A percentile compares a stretch with the other conserved stretches of the same genome.
Evolutionary conservation across 2,113 vertebrate genomes (phyloP).

Genomic region (Capreolus pygargus): DNA sequence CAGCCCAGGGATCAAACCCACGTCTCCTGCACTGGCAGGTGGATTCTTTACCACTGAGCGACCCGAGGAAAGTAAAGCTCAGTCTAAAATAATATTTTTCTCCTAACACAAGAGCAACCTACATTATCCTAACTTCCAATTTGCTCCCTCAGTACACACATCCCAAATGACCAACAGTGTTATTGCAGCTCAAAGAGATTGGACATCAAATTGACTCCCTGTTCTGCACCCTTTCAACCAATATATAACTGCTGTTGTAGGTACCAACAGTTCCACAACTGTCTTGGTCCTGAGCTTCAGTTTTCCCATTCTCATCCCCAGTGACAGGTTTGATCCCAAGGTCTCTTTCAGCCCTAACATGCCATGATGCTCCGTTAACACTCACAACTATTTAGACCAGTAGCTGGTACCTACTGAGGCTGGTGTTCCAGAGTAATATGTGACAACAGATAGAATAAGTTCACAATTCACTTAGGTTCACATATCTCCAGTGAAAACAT

Average conservation of each 20-base stretch:
- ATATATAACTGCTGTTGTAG: too few relatives aligned
- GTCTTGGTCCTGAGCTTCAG: constrained; percentile 21
- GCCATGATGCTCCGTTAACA: background rate
- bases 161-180: background rate
- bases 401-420: background rate
- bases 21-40: background rate
- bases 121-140: background rate
- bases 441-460: background rate
- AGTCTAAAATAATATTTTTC: background rate
- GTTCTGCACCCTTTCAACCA: background rate
- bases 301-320: background rate
- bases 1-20: background rate
- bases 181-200: background rate
- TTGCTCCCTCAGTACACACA: background rate
- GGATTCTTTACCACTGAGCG: background rate
- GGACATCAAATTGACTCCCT: background rate
- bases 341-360: background rate
- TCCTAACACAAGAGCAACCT: background rate
- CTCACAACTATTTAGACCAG: background rate
- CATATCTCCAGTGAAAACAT: background rate
- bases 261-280: rapidly evolving
- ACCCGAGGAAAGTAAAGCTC: background rate
- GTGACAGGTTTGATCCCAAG: background rate
- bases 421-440: background rate
- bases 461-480: background rate